phyloP scores from a whole-genome alignment of 2,113 vertebrate genomes.

The Strigops habroptila region DNA sequence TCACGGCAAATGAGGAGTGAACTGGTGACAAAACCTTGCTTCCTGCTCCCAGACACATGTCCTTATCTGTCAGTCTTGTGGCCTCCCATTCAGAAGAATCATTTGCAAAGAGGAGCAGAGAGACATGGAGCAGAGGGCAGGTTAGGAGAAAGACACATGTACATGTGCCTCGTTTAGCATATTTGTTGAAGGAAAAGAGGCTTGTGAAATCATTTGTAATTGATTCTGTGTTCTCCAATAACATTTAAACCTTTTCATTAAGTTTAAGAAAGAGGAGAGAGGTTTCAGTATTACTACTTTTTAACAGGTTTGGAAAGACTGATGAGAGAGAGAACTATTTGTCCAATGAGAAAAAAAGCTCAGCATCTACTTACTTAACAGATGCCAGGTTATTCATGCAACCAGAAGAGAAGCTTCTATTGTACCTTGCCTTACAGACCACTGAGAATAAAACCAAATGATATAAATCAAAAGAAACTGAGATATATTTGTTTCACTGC shows the following conservation, averaged over 20 bases:
- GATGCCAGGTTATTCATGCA: background rate
- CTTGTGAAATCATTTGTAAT: background rate
- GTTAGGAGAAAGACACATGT: background rate
- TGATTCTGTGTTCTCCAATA: background rate
- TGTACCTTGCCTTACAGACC: background rate
- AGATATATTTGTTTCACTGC: background rate
- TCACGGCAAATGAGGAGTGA: background rate
- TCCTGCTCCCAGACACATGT: background rate
- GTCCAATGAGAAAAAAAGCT: background rate
- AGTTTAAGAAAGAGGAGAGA: background rate
- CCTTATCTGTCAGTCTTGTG: background rate
- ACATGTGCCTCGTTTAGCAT: background rate
- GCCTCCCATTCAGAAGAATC: background rate
- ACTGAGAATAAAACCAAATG: background rate
- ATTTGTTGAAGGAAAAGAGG: background rate
- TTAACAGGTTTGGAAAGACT: background rate
- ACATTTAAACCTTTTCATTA: background rate
- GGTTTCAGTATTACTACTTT: background rate
- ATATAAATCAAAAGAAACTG: background rate
- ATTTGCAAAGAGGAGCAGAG: background rate
- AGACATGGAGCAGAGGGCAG: background rate
- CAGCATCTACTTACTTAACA: background rate
- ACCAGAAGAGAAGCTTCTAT: background rate
- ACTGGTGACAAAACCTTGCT: background rate
- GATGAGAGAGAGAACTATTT: background rate